Evolutionary conservation across 64 coral and sea anemone genomes (phyloP).

Genomic region (Acropora yongei): DNA sequence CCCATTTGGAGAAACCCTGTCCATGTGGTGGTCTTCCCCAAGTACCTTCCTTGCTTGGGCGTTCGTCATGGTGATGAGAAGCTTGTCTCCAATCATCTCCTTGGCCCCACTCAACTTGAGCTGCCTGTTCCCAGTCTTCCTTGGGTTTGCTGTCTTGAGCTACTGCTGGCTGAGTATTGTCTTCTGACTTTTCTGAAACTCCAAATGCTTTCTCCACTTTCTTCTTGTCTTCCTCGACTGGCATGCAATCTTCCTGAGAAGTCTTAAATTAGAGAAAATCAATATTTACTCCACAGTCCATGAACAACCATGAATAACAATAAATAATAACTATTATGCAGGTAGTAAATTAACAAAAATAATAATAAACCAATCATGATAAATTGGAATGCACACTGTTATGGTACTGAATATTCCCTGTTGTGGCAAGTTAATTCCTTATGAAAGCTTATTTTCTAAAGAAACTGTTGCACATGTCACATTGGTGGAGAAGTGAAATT

Average conservation of each 20-base stretch:
- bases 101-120: background rate
- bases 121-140: constrained; percentile 11
- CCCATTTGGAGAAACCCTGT: constrained; percentile 1
- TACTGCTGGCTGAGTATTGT: background rate
- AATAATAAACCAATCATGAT: too few species aligned
- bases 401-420: too few species aligned
- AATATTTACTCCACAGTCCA: background rate
- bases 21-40: constrained; percentile 3
- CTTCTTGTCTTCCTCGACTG: background rate
- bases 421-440: too few species aligned
- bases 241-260: constrained; percentile 8
- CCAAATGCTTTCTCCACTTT: background rate
- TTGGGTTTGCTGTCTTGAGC: background rate
- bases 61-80: background rate
- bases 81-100: constrained; percentile 5
- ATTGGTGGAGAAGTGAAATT: too few species aligned
- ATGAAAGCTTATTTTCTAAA: too few species aligned
- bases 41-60: background rate
- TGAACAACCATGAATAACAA: too few species aligned
- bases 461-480: too few species aligned
- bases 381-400: too few species aligned
- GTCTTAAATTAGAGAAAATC: background rate
- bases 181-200: background rate
- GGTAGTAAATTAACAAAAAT: too few species aligned
- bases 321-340: too few species aligned